Conservation (phyloP, 2,888 invertebrate genomes). For the Catonia carolina region DNA sequence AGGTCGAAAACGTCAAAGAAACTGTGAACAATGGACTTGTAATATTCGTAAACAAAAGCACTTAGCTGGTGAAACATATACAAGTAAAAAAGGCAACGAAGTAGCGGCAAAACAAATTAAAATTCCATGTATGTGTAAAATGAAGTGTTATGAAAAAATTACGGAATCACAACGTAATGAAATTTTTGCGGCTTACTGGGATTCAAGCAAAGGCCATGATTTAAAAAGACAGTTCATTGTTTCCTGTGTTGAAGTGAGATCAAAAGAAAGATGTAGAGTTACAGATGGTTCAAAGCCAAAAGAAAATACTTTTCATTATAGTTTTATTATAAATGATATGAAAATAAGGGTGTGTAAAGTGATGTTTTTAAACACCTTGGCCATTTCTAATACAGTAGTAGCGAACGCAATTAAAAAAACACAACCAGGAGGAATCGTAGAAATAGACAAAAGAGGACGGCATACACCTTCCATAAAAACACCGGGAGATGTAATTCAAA, state of each 20-base stretch:
- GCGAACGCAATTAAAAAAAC: constrained; percentile 7
- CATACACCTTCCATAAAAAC: constrained; percentile 13
- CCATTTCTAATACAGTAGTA: constrained; percentile 16
- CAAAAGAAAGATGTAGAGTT: too few species aligned
- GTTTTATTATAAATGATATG: too few species aligned
- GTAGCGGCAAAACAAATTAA: constrained; percentile 17
- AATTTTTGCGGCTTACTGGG: constrained; percentile 13
- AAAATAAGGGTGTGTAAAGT: too few species aligned
- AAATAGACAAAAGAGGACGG: constrained; percentile 14
- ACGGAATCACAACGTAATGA: constrained; percentile 7
- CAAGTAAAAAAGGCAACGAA: constrained; percentile 8
- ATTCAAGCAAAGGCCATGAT: constrained; percentile 6
- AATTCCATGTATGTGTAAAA: constrained; percentile 11
- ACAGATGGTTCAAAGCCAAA: too few species aligned
- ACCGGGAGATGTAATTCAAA: constrained; percentile 8
- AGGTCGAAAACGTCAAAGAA: constrained; percentile 9
- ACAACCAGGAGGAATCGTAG: constrained; percentile 17
- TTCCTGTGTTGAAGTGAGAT: constrained; percentile 4
- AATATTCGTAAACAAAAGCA: constrained; percentile 10
- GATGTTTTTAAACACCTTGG: too few species aligned
- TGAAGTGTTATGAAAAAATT: not conserved
- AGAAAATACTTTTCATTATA: too few species aligned
- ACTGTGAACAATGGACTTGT: constrained; percentile 4
- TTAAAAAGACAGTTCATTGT: constrained; percentile 14
- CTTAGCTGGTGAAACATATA: constrained; percentile 10